These are phyloP conservation scores for Papilio glaucus DNA, from an alignment of 1,140 invertebrate species.

Conservation along the genomic window DNA sequence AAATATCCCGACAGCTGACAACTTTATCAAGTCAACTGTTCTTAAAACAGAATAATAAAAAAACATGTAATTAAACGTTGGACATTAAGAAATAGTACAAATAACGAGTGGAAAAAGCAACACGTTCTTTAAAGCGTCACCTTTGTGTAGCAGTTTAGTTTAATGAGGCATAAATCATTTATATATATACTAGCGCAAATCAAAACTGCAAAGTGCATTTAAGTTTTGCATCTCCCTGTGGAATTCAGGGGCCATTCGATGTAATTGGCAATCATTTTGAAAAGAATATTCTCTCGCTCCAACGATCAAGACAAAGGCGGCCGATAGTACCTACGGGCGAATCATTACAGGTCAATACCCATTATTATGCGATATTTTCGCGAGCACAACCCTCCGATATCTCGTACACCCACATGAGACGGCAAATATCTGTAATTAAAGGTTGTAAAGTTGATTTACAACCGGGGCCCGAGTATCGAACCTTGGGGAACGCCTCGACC, in stretches of 20 bases:
- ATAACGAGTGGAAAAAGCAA: conserved; percentile 41
- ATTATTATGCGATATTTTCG: conserved; percentile 83
- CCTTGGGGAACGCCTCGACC: conserved; percentile 71
- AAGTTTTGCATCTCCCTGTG: conserved; percentile 65
- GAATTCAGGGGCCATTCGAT: conserved; percentile 79
- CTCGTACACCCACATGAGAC: conserved; percentile 77
- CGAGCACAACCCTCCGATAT: conserved; percentile 78
- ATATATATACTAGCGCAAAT: conserved; percentile 61
- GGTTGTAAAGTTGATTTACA: conserved; percentile 83
- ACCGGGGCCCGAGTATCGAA: conserved; percentile 66
- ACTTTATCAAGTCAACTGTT: conserved; percentile 49
- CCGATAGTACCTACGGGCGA: conserved; percentile 78
- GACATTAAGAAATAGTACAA: neutral
- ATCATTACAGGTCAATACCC: conserved; percentile 81
- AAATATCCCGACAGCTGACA: conserved; percentile 57
- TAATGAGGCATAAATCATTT: conserved; percentile 76
- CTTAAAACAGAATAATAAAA: conserved; percentile 36
- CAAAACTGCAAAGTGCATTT: conserved; percentile 62
- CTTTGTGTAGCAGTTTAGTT: conserved; percentile 50
- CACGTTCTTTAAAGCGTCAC: conserved; percentile 34
- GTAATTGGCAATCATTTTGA: conserved; percentile 82
- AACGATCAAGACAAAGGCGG: conserved; percentile 80
- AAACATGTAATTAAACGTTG: neutral
- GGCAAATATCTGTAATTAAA: conserved; percentile 83
- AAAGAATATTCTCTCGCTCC: conserved; percentile 74